A percentile compares a stretch with the other conserved stretches of the same genome.
phyloP scores from a whole-genome alignment of 2,113 vertebrate genomes.

The Tachuris rubrigastra region DNA sequence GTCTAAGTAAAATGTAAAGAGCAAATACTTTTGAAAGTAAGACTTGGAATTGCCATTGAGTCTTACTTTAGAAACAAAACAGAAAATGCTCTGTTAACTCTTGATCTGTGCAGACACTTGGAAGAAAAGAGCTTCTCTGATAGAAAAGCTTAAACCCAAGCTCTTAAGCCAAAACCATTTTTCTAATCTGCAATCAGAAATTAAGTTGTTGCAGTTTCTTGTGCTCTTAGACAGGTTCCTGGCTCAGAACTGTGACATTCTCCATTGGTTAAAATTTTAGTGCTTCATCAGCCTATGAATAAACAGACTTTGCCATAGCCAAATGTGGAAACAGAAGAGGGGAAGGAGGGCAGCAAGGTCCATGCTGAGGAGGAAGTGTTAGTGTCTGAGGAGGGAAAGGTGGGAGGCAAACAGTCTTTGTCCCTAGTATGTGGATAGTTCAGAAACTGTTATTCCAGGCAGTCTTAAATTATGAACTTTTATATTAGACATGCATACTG shows the following conservation, averaged over 20 bases:
- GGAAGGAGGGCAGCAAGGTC: background rate
- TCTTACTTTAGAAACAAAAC: background rate
- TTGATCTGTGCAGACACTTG: background rate
- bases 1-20: background rate
- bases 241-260: background rate
- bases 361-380: background rate
- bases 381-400: background rate
- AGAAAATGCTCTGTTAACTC: background rate
- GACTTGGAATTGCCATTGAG: background rate
- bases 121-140: background rate
- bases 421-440: background rate
- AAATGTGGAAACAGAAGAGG: conserved; percentile 24
- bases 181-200: background rate
- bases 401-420: background rate
- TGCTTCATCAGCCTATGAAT: background rate
- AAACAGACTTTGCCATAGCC: background rate
- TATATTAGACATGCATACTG: background rate
- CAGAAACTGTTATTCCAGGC: background rate
- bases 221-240: background rate
- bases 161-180: background rate
- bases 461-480: background rate
- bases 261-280: background rate
- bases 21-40: background rate
- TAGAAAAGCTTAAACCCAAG: background rate
- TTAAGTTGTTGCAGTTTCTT: background rate